Evolutionary conservation across 2,888 invertebrate genomes (phyloP).

Genomic region (Hirtodrosophila alboralis): DNA sequence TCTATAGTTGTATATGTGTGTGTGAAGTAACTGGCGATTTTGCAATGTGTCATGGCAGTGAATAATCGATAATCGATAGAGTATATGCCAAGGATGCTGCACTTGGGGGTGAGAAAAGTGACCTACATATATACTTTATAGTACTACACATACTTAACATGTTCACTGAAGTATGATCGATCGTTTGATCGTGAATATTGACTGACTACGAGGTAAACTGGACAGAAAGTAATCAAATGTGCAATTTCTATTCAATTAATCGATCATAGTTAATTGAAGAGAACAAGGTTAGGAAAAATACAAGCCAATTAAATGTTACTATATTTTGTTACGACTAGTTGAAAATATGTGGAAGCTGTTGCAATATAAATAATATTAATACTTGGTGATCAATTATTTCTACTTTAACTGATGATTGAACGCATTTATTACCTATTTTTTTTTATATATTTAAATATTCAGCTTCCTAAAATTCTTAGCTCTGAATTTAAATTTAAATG

Average conservation of each 20-base stretch:
- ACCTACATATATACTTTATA: constrained; percentile 22
- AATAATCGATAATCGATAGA: constrained; percentile 48
- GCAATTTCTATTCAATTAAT: constrained; percentile 18
- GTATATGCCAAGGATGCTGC: constrained; percentile 53
- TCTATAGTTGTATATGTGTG: constrained; percentile 4
- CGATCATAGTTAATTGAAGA: constrained; percentile 10
- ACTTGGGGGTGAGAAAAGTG: constrained; percentile 46
- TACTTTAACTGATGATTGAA: no score
- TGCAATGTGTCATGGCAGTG: constrained; percentile 56
- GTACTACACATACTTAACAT: background rate
- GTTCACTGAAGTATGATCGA: constrained; percentile 27
- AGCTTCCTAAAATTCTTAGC: no score
- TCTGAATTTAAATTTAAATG: no score
- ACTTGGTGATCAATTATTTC: no score
- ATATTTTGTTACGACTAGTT: no score
- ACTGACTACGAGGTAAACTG: constrained; percentile 48
- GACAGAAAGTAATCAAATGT: constrained; percentile 26
- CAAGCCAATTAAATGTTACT: no score
- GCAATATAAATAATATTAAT: no score
- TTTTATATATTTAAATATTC: no score
- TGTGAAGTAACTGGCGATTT: constrained; percentile 18
- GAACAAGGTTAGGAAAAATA: constrained; percentile 1
- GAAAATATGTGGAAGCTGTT: no score
- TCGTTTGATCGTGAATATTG: constrained; percentile 30
- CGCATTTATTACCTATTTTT: no score